A percentile compares a stretch with the other conserved stretches of the same genome.
These are phyloP conservation scores for Pseudococcus jackbeardsleyi DNA, from an alignment of 2,888 invertebrate genomes.

Conservation along the genomic window DNA sequence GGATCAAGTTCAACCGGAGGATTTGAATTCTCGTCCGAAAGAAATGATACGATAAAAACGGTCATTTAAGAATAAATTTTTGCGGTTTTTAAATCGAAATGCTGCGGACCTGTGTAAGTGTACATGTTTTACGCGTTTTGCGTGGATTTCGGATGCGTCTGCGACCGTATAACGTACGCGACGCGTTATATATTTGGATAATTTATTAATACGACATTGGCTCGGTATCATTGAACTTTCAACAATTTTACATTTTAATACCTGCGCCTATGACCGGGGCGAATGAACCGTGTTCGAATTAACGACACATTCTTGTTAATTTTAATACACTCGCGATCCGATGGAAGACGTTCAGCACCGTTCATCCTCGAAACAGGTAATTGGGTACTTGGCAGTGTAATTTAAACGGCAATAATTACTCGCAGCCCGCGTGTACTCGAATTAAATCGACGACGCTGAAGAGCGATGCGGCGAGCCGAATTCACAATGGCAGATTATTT, in stretches of 20 bases:
- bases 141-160: background rate
- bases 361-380: conserved; percentile 41
- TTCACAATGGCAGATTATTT: conserved; percentile 43
- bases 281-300: conserved; percentile 49
- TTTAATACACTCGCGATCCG: background rate
- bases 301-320: conserved; percentile 50
- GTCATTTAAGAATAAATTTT: background rate
- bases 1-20: background rate
- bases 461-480: background rate
- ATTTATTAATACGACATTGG: conserved; percentile 48
- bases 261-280: conserved; percentile 44
- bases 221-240: conserved; percentile 42
- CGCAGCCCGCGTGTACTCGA: background rate
- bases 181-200: background rate
- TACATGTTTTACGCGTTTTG: background rate
- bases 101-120: background rate
- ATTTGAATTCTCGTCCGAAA: background rate
- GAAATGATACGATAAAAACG: background rate
- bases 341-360: background rate
- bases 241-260: conserved; percentile 38
- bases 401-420: conserved; percentile 6
- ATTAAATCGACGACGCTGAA: background rate
- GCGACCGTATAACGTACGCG: background rate
- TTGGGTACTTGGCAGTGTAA: conserved; percentile 17
- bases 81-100: conserved; percentile 3